phyloP scores from a whole-genome alignment of 2,797 vertebrate genomes.

The Poecile montanus region DNA sequence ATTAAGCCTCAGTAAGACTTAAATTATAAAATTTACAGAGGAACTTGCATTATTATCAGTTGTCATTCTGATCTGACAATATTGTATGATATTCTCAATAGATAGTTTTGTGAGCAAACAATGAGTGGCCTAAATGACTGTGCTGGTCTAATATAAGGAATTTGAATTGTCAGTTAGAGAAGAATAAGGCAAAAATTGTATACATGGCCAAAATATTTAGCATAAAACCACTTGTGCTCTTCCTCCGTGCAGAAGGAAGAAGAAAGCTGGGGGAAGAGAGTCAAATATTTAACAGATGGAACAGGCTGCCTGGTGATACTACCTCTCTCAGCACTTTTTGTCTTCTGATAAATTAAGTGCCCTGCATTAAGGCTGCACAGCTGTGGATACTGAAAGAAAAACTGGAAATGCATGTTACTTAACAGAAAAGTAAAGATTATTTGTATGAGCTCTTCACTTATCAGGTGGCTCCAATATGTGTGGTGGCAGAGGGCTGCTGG shows the following conservation, averaged over 20 bases:
- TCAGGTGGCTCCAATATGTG: background rate
- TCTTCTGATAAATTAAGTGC: slow-evolving; percentile 20
- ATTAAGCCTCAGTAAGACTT: background rate
- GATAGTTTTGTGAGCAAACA: slow-evolving; percentile 56
- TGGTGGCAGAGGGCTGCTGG: background rate
- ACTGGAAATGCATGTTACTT: background rate
- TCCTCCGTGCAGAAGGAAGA: background rate
- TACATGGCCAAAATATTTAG: slow-evolving; percentile 27
- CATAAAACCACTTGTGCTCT: background rate
- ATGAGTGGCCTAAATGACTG: slow-evolving; percentile 46
- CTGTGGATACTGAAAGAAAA: slow-evolving; percentile 7
- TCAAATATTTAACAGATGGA: slow-evolving; percentile 9
- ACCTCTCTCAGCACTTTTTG: slow-evolving; percentile 1
- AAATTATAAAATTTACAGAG: background rate
- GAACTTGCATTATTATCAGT: background rate
- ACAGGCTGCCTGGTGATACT: slow-evolving; percentile 8
- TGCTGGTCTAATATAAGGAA: slow-evolving; percentile 23
- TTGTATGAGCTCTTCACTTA: slow-evolving; percentile 12
- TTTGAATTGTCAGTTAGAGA: slow-evolving; percentile 31
- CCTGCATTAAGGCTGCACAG: background rate
- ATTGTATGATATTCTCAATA: background rate
- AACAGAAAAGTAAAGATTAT: slow-evolving; percentile 18
- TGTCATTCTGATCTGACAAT: slow-evolving; percentile 62
- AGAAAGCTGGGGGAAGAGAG: background rate
- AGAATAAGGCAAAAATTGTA: slow-evolving; percentile 17